phyloP scores from a whole-genome alignment of 1,140 invertebrate species.

The Caenorhabditis remanei region DNA sequence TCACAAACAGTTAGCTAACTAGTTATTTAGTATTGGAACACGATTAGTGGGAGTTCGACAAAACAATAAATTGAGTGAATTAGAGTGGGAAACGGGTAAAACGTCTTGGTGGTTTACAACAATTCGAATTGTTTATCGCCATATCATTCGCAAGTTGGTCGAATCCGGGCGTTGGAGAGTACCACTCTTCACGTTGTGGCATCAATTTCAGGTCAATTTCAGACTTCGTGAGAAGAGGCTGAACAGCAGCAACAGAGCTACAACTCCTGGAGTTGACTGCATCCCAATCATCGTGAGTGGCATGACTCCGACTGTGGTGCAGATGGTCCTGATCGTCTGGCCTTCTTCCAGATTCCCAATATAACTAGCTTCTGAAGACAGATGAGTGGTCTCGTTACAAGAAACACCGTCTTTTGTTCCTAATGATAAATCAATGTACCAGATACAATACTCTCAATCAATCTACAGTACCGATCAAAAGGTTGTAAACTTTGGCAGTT shows the following conservation, averaged over 20 bases:
- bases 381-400: too few relatives aligned
- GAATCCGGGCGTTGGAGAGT: not conserved
- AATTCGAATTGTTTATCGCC: conserved; percentile 23
- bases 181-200: conserved; percentile 6
- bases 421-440: too few relatives aligned
- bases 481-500: too few relatives aligned
- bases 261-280: conserved; percentile 22
- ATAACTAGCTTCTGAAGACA: too few relatives aligned
- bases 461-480: too few relatives aligned
- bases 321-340: too few relatives aligned
- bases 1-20: conserved; percentile 33
- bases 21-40: conserved; percentile 45
- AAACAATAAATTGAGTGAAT: not conserved
- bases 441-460: too few relatives aligned
- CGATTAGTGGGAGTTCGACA: not conserved
- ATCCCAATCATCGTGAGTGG: conserved; percentile 18
- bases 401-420: too few relatives aligned
- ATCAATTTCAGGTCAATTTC: not conserved
- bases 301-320: not conserved
- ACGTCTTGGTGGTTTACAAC: not conserved
- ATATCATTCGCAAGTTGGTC: conserved; percentile 4
- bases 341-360: too few relatives aligned
- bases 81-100: too few relatives aligned
- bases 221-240: conserved; percentile 12
- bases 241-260: not conserved